Evolutionary conservation across 2,797 vertebrate genomes (phyloP).

Genomic region (Semotilus atromaculatus): DNA sequence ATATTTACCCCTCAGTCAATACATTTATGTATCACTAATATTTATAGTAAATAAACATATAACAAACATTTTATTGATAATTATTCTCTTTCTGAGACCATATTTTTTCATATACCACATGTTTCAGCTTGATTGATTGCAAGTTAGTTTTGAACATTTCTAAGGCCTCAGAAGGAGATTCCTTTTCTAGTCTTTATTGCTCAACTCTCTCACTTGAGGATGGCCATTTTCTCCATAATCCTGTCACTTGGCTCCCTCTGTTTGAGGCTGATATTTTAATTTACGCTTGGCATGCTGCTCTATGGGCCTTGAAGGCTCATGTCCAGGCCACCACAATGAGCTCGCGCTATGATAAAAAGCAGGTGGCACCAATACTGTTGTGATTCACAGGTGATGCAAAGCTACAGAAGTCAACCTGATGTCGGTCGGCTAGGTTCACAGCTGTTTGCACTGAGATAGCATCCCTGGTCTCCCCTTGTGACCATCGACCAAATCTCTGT

Average conservation of each 20-base stretch:
- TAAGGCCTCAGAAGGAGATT: background rate
- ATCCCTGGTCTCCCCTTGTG: slow-evolving; percentile 32
- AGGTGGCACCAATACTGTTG: slow-evolving; percentile 25
- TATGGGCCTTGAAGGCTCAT: slow-evolving; percentile 57
- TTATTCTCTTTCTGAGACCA: background rate
- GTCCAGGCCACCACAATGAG: slow-evolving; percentile 51
- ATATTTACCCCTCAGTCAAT: no score
- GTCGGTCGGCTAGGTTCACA: slow-evolving; percentile 50
- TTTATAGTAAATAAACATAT: background rate
- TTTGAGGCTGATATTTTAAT: slow-evolving; percentile 73
- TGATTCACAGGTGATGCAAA: slow-evolving; percentile 58
- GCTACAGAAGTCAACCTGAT: slow-evolving; percentile 52
- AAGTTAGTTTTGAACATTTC: slow-evolving; percentile 14
- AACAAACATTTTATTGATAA: background rate
- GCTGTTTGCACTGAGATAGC: slow-evolving; percentile 57
- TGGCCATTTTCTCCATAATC: slow-evolving; percentile 68
- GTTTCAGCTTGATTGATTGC: background rate
- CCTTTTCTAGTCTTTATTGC: slow-evolving; percentile 40
- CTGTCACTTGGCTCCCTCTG: slow-evolving; percentile 67
- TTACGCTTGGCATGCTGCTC: slow-evolving; percentile 61
- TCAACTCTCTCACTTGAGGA: slow-evolving; percentile 58
- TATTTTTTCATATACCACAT: background rate
- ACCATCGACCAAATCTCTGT: slow-evolving; percentile 25
- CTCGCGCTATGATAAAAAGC: slow-evolving; percentile 49
- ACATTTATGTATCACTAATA: no score